Base-by-base conservation (phyloP, 1,140 invertebrate genomes). In the Dendrolimus kikuchii region DNA sequence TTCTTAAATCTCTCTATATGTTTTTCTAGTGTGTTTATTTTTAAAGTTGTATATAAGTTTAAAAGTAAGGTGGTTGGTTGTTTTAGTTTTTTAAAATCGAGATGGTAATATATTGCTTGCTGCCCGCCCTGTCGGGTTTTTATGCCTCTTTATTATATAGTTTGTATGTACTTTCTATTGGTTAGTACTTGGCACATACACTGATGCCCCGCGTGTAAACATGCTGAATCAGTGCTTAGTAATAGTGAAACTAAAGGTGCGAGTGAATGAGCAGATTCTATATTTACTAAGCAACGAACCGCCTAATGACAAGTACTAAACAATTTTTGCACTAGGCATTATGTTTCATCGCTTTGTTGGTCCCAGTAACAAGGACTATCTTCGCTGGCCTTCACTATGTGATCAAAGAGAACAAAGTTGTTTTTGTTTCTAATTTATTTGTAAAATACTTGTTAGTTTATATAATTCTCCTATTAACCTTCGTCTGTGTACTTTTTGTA, bases 371-470 rank as follows among this genome's bases (percentile, higher is more conserved):
- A 36, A 23, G 42, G 43, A 38, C 45, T 51, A 9, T 44, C 38
- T 38, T 50, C 43, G 56, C 62, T 60, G 51, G 66, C 66, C 64
- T 66, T 75, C 59, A 63, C 65, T 59, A 74, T 81, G 81, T 81
- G 81, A 83, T 83, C 69, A 66, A 64, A 62, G 74, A 73, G 80
- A 83, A 81, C 80, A 83, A 86, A 86, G 67, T 81, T 81, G 82
- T 86, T 86, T 85, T 86, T 86, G 81, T 85, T 85, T 85, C 80
- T 85, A 81, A 85, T 85, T 85, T 85, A 85, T 85, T 85, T 83
- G 78, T 85, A 81, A 71, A 74, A 49, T 84, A 81, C 72, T n/a
- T 77, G 74, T 84, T 82, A 80, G 68, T 70, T 73, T 74, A 74
- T 77, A 64, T 62, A 69, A 47, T 60, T 71, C 68, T 68, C 62